A percentile compares a stretch with the other conserved stretches of the same genome.
phyloP scores from a whole-genome alignment of 2,888 invertebrate genomes.

The Pheosia gnoma region DNA sequence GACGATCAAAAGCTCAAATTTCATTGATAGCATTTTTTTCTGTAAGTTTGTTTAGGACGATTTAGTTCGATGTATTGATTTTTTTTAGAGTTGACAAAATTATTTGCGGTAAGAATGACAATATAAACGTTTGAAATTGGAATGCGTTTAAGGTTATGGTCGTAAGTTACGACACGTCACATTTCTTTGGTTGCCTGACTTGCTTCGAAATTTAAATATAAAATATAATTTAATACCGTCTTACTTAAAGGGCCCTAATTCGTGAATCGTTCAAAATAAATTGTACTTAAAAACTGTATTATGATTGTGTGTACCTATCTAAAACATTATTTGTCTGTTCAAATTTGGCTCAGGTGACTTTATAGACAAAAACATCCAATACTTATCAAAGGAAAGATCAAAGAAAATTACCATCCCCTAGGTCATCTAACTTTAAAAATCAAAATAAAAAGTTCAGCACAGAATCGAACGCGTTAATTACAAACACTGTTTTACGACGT shows the following conservation, averaged over 20 bases:
- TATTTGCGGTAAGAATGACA: conserved; percentile 36
- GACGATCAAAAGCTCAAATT: not conserved
- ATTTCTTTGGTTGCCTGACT: conserved; percentile 18
- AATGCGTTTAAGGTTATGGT: conserved; percentile 24
- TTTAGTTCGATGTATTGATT: conserved; percentile 36
- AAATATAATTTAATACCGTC: conserved; percentile 7
- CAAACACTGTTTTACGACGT: conserved; percentile 44
- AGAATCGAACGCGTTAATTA: conserved; percentile 42
- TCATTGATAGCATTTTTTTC: conserved; percentile 11
- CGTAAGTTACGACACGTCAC: conserved; percentile 21
- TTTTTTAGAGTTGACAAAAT: conserved; percentile 38
- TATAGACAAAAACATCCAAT: not conserved
- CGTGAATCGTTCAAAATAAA: not conserved
- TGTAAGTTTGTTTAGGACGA: conserved; percentile 34
- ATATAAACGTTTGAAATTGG: conserved; percentile 27
- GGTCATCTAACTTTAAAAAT: conserved; percentile 34
- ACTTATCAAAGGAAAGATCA: not conserved
- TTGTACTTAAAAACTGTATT: too few relatives aligned
- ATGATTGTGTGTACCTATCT: too few relatives aligned
- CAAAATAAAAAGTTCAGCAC: conserved; percentile 32
- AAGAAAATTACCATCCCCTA: conserved; percentile 9
- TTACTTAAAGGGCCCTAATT: not conserved
- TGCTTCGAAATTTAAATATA: not conserved
- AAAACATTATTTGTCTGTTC: too few relatives aligned
- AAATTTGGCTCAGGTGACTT: not conserved